Evolutionary conservation across 2,888 invertebrate genomes (phyloP).

Genomic region (Holacanthella duospinosa): DNA sequence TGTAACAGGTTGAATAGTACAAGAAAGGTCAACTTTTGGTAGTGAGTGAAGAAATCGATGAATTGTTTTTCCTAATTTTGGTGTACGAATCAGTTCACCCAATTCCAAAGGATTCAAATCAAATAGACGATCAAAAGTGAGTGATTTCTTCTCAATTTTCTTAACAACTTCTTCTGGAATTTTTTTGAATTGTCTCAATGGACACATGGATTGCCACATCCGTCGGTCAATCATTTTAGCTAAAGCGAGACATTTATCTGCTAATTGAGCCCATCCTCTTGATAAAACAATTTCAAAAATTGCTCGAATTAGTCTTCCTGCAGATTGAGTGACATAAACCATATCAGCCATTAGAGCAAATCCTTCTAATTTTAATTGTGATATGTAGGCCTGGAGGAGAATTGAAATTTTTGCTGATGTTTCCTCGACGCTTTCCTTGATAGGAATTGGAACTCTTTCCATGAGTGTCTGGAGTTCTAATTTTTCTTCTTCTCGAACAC

Average conservation of each 20-base stretch:
- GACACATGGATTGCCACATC: slow-evolving; percentile 99
- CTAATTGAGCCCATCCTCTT: slow-evolving; percentile 92
- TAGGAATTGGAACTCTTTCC: slow-evolving; percentile 93
- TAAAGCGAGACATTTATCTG: slow-evolving; percentile 85
- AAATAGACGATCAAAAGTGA: slow-evolving; percentile 86
- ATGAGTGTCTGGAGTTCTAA: slow-evolving; percentile 90
- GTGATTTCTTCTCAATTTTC: slow-evolving; percentile 95
- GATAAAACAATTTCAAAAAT: slow-evolving; percentile 84
- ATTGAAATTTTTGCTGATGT: slow-evolving; percentile 94
- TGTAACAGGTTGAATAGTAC: slow-evolving; percentile 96
- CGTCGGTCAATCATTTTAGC: slow-evolving; percentile 98
- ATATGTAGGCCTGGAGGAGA: slow-evolving; percentile 91
- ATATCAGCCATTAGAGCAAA: slow-evolving; percentile 98
- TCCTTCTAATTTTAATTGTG: slow-evolving; percentile 93
- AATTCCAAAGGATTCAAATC: slow-evolving; percentile 96
- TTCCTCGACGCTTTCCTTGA: slow-evolving; percentile 94
- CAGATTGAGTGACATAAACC: slow-evolving; percentile 98
- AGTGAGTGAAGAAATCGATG: slow-evolving; percentile 94
- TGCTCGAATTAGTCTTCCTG: slow-evolving; percentile 84
- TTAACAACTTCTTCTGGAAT: slow-evolving; percentile 95
- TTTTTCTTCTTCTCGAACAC: slow-evolving; percentile 92
- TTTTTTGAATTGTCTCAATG: slow-evolving; percentile 89
- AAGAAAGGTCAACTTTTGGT: slow-evolving; percentile 88
- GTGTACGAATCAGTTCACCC: slow-evolving; percentile 82
- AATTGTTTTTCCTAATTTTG: slow-evolving; percentile 86